phyloP scores from a whole-genome alignment of 2,797 vertebrate species.

The Typhlichthys subterraneus region DNA sequence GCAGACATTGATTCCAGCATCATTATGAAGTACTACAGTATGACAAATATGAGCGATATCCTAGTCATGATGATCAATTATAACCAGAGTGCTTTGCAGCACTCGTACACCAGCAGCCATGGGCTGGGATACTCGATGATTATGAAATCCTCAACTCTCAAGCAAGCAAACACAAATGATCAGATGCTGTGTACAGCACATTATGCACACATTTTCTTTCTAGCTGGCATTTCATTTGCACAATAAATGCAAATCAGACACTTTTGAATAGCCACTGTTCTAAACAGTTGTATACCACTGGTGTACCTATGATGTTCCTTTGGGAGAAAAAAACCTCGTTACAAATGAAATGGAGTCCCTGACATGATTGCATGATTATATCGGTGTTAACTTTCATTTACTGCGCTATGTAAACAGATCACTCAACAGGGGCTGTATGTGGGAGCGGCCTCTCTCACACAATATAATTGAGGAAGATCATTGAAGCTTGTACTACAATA shows the following conservation, averaged over 20 bases:
- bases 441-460: conserved; percentile 23
- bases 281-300: conserved; percentile 7
- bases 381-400: conserved; percentile 31
- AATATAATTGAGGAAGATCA: conserved; percentile 33
- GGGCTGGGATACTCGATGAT: not conserved
- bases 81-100: not conserved
- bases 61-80: not conserved
- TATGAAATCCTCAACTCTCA: not conserved
- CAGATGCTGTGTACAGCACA: not conserved
- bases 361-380: conserved; percentile 38
- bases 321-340: conserved; percentile 1
- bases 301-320: not conserved
- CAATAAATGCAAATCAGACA: conserved; percentile 3
- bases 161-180: not conserved
- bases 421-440: conserved; percentile 13
- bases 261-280: not conserved
- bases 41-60: not conserved
- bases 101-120: not conserved
- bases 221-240: conserved; percentile 4
- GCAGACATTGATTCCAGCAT: not conserved
- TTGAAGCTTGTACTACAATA: conserved; percentile 44
- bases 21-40: not conserved
- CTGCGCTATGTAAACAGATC: conserved; percentile 38
- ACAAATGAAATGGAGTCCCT: conserved; percentile 29
- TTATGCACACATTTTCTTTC: not conserved